Base-by-base conservation (phyloP, 92 coral and sea anemone genomes). In the Epizoanthus fatuus region DNA sequence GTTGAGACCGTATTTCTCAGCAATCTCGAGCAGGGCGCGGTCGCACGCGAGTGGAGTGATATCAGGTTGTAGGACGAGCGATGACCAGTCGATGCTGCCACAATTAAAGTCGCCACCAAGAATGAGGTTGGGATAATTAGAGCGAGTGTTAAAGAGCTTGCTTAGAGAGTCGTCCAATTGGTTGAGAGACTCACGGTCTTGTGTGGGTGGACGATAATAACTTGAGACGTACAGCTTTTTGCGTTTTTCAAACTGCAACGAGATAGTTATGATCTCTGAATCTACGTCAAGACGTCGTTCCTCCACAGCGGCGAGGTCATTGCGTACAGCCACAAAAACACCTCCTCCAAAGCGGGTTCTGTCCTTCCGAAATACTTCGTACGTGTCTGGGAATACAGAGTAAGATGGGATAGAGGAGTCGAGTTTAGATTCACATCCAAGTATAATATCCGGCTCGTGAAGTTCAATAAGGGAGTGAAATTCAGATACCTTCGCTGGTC, bases 61-160 rank as follows among this genome's bases (percentile, higher is more conserved):
- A 10, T 8, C 64, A 51, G 79, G 38, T 51, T 44, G 14, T 38
- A 74, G 88, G 25, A 70, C 83, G 17, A 76, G 86, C n/a, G 86
- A 55, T 25, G 57, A 65, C 80, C 90, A 86, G 51, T 90, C 69
- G 45, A 90, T 86, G 71, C 76, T 90, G 2, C 90, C 84, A 44
- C 86, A 77, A 44, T 86, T 86, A 45, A 86, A 86, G 64, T 90
- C 90, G 5, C 88, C 90, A 13, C 59, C 77, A 42, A 54, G 37
- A 19, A 86, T 70, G 69, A 86, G 75, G 40, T 77, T 60, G 1
- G 81, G 86, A 74, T 59, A 79, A 81, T 52, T 73, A 17, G 42
- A 40, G 9, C 60, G 38, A 44, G 86, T 64, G 38, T 83, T 67
- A 8, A 67, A 75, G 38, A 65, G 84, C 55, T 82, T 32, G 25